phyloP scores from a whole-genome alignment of 2,113 vertebrate genomes.

The Thomomys bottae region DNA sequence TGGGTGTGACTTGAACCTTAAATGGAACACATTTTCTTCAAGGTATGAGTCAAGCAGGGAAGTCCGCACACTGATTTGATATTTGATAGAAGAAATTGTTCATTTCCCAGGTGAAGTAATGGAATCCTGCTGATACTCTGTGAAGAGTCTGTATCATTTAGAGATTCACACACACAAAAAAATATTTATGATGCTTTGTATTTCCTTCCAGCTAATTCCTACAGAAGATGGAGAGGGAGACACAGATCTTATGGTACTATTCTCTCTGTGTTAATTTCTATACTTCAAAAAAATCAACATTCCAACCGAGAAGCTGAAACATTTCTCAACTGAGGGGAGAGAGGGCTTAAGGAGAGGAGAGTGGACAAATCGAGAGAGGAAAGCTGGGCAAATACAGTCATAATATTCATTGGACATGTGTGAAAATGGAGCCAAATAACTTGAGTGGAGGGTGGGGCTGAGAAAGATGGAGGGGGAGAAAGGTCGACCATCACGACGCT shows the following conservation, averaged over 20 bases:
- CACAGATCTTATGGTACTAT: rapidly evolving
- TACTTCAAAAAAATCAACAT: too few species aligned
- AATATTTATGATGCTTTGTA: background rate
- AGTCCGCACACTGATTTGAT: background rate
- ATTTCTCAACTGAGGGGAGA: too few species aligned
- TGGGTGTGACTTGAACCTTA: background rate
- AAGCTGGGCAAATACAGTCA: too few species aligned
- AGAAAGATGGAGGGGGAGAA: too few species aligned
- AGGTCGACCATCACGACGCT: too few species aligned
- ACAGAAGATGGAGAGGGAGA: background rate
- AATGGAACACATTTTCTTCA: background rate
- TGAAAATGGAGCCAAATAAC: too few species aligned
- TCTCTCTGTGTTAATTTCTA: background rate
- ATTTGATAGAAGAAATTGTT: background rate
- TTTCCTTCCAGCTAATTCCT: background rate
- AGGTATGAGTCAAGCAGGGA: background rate
- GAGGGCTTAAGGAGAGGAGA: too few species aligned
- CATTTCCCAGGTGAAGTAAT: background rate
- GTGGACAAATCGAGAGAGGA: too few species aligned
- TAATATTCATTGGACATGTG: too few species aligned
- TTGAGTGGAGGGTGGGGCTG: too few species aligned
- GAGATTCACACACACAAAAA: background rate
- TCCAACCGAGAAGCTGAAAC: too few species aligned
- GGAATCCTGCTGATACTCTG: background rate
- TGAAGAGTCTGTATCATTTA: background rate